Evolutionary conservation across 2,113 vertebrate species (phyloP).

Genomic region (Rhineura floridana): DNA sequence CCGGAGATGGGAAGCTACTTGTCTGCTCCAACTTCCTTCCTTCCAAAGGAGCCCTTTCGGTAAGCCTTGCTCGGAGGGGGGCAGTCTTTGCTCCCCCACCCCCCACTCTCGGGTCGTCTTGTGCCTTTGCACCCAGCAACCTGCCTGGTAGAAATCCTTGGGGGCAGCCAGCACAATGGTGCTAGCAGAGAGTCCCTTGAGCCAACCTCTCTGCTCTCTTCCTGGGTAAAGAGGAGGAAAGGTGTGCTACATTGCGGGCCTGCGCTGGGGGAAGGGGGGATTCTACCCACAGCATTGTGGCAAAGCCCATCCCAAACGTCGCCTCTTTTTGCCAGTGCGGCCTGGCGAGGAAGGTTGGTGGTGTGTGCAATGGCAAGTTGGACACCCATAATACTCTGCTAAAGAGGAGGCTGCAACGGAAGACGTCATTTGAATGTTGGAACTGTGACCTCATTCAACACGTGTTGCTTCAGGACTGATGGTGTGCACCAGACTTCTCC

Average conservation of each 20-base stretch:
- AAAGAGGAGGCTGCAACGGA: not conserved
- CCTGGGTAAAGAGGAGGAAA: no score
- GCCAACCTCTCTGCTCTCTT: no score
- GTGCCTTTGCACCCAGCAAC: not conserved
- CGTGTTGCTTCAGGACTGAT: not conserved
- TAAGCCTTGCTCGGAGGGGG: conserved; percentile 58
- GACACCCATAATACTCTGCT: not conserved
- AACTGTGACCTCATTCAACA: not conserved
- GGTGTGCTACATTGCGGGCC: no score
- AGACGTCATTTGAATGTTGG: not conserved
- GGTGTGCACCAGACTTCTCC: not conserved
- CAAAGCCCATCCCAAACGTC: no score
- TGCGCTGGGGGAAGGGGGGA: no score
- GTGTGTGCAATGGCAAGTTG: no score
- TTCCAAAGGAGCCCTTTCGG: conserved; percentile 79
- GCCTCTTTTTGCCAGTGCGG: no score
- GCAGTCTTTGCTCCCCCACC: not conserved
- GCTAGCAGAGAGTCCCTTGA: no score
- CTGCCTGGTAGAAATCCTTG: not conserved
- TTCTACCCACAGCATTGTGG: no score
- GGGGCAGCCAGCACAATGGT: not conserved
- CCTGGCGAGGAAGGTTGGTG: no score
- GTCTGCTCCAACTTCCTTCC: conserved; percentile 75
- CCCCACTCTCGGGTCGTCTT: no score
- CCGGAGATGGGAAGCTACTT: conserved; percentile 81